phyloP scores from a whole-genome alignment of 1,140 invertebrate species.

The Anoplophora glabripennis region DNA sequence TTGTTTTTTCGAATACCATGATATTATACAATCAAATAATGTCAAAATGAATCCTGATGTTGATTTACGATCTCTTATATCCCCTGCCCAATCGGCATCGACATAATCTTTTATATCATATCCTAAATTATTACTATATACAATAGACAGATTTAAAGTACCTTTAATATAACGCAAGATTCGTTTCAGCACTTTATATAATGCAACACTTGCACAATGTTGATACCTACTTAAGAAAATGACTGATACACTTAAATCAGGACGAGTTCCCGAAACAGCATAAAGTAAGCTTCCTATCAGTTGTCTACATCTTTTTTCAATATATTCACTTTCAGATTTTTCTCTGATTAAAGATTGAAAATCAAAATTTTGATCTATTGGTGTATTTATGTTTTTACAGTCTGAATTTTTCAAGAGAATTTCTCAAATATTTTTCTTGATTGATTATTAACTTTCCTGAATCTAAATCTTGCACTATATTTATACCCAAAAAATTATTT shows the following conservation, averaged over 20 bases:
- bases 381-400: constrained; percentile 7
- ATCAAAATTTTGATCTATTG: constrained; percentile 10
- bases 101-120: no score
- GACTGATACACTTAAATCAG: constrained; percentile 34
- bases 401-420: constrained; percentile 1
- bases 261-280: constrained; percentile 32
- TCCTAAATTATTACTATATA: neutral
- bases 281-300: constrained; percentile 41
- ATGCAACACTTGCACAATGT: constrained; percentile 21
- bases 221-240: constrained; percentile 34
- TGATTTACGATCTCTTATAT: constrained; percentile 29
- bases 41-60: constrained; percentile 32
- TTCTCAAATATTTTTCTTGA: neutral
- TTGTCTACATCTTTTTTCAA: constrained; percentile 8
- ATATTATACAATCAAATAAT: constrained; percentile 26
- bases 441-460: neutral
- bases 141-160: constrained; percentile 13
- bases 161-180: constrained; percentile 17
- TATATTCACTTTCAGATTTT: neutral
- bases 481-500: neutral
- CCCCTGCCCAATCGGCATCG: constrained; percentile 40
- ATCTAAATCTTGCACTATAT: neutral
- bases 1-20: constrained; percentile 41
- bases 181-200: constrained; percentile 27
- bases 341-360: constrained; percentile 7